Conservation (phyloP, 2,113 vertebrate genomes). For the Albula glossodonta region DNA sequence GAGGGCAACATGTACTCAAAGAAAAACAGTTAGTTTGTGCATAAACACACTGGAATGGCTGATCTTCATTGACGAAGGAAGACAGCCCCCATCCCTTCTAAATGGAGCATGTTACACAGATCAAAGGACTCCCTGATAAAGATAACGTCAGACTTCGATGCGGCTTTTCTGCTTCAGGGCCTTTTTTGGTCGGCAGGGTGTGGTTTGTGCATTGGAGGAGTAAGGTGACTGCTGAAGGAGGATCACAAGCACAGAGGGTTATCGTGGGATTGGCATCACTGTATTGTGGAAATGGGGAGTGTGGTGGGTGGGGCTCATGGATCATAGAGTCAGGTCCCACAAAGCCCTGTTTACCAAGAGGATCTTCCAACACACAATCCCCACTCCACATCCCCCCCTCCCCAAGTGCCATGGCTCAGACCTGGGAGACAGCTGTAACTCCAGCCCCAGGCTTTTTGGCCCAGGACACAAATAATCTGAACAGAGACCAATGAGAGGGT, state of each 20-base stretch:
- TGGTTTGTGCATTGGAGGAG: not conserved
- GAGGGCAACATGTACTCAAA: slow-evolving; percentile 22
- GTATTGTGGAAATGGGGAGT: not conserved
- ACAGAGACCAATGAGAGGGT: slow-evolving; percentile 24
- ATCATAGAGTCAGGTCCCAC: slow-evolving; percentile 73
- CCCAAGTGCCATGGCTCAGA: slow-evolving; percentile 63
- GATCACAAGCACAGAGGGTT: slow-evolving; percentile 17
- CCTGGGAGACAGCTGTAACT: slow-evolving; percentile 73
- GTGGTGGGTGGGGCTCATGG: slow-evolving; percentile 36
- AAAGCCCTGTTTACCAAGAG: slow-evolving; percentile 72
- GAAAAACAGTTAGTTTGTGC: not conserved
- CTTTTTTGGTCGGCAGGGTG: not conserved
- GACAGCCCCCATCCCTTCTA: not conserved
- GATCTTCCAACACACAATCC: slow-evolving; percentile 50
- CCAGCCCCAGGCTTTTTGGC: slow-evolving; percentile 63
- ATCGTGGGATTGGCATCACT: not conserved
- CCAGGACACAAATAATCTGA: slow-evolving; percentile 40
- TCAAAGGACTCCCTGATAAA: not conserved
- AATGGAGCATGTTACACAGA: not conserved
- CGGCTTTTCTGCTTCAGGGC: not conserved
- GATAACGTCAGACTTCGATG: not conserved
- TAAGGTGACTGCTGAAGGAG: slow-evolving; percentile 39
- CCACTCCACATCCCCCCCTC: slow-evolving; percentile 43
- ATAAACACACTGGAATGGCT: not conserved
- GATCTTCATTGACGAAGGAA: not conserved